Evolutionary conservation across 53 echinoderm and acorn worm genomes (phyloP).

Genomic region (Mesocentrotus franciscanus): DNA sequence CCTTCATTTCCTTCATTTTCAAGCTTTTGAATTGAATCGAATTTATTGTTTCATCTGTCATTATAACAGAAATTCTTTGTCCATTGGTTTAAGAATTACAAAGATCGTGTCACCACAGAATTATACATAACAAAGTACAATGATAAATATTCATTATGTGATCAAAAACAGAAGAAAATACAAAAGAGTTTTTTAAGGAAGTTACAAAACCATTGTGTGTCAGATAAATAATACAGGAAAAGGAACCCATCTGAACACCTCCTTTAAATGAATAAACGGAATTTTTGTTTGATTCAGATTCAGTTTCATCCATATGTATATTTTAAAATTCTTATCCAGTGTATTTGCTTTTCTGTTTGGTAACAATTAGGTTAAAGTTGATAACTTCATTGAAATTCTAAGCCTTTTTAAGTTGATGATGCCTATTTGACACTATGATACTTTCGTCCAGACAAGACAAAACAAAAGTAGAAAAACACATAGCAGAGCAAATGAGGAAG

Average conservation of each 20-base stretch:
- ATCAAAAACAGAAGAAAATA: too few species aligned
- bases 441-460: not conserved
- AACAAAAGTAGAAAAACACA: not conserved
- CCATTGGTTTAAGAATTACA: too few species aligned
- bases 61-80: too few species aligned
- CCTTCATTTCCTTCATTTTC: not conserved
- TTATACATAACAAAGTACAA: too few species aligned
- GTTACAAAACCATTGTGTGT: too few species aligned
- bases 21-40: not conserved
- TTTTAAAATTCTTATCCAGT: not conserved
- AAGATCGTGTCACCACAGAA: too few species aligned
- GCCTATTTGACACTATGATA: not conserved
- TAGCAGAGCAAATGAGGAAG: not conserved
- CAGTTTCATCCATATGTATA: not conserved
- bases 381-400: not conserved
- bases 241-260: too few species aligned
- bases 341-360: not conserved
- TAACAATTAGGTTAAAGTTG: not conserved
- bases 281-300: not conserved
- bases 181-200: too few species aligned
- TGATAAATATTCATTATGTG: too few species aligned
- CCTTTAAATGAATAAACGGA: too few species aligned
- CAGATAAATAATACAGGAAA: too few species aligned
- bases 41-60: not conserved
- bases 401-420: not conserved